phyloP scores from a whole-genome alignment of 1,140 invertebrate species.

The Aphelinus atriplicis region DNA sequence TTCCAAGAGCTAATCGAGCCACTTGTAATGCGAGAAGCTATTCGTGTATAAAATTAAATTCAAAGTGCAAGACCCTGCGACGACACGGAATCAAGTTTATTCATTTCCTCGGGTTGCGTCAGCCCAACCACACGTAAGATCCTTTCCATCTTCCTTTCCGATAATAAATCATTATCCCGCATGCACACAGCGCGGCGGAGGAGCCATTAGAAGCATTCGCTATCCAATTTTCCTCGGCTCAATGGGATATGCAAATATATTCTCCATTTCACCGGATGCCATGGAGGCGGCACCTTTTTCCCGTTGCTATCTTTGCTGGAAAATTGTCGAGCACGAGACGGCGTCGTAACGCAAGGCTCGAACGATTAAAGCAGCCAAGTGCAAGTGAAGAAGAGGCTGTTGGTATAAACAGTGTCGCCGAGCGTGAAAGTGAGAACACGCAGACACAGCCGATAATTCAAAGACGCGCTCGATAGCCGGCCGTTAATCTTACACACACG shows the following conservation, averaged over 20 bases:
- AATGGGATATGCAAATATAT: background rate
- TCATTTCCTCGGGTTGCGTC: too few relatives aligned
- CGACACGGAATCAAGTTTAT: too few relatives aligned
- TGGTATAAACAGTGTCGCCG: conserved; percentile 1
- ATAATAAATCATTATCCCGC: too few relatives aligned
- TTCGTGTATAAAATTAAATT: too few relatives aligned
- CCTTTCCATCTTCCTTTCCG: too few relatives aligned
- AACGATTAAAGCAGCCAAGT: conserved; percentile 2
- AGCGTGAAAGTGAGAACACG: conserved; percentile 14
- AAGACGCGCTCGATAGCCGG: background rate
- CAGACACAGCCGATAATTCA: conserved; percentile 23
- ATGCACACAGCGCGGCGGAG: too few relatives aligned
- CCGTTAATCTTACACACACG: too few relatives aligned
- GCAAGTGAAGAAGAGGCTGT: background rate
- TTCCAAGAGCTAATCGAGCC: too few relatives aligned
- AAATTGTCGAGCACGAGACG: background rate
- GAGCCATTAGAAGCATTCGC: too few relatives aligned
- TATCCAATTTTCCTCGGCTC: background rate
- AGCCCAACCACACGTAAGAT: too few relatives aligned
- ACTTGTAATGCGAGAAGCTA: too few relatives aligned
- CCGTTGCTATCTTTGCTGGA: background rate
- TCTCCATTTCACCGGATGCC: background rate
- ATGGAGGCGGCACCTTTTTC: background rate
- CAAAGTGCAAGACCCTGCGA: too few relatives aligned
- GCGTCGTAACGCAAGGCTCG: background rate